Percentiles rank a stretch among this genome's conserved stretches.
These are phyloP conservation scores for Aldabrachelys gigantea DNA, from an alignment of 2,113 vertebrate genomes.

Conservation along the genomic window DNA sequence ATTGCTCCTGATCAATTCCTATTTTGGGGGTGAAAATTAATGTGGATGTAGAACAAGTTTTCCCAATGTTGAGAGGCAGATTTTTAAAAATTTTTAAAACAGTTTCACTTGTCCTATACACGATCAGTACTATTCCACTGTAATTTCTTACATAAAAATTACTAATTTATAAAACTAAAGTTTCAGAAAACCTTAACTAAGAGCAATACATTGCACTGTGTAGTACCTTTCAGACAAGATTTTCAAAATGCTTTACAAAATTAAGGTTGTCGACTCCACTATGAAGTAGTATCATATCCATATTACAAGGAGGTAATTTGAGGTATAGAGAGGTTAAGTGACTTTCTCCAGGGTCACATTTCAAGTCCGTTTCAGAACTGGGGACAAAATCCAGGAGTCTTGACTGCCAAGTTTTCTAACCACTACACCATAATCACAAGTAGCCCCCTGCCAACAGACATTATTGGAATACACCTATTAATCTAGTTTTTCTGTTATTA, in stretches of 20 bases:
- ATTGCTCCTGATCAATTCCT: not conserved
- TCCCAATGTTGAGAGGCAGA: not conserved
- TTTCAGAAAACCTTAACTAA: not conserved
- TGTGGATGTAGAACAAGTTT: not conserved
- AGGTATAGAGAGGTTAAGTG: not conserved
- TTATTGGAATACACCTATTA: not conserved
- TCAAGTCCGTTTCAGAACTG: not conserved
- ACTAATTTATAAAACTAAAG: not conserved
- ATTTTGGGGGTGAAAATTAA: not conserved
- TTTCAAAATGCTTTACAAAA: not conserved
- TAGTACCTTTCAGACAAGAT: not conserved
- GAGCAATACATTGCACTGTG: not conserved
- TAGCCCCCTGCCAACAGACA: not conserved
- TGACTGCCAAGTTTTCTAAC: not conserved
- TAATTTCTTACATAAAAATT: rapidly evolving
- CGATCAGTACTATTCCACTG: not conserved
- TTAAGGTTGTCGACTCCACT: not conserved
- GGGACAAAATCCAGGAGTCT: not conserved
- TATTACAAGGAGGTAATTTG: not conserved
- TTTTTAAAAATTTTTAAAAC: not conserved
- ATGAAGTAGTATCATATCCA: not conserved
- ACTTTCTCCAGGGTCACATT: not conserved
- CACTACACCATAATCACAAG: not conserved
- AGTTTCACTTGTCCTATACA: not conserved
- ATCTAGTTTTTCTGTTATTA: not conserved